Conservation (phyloP, 2,113 vertebrate genomes). For the Clarias batrachus region DNA sequence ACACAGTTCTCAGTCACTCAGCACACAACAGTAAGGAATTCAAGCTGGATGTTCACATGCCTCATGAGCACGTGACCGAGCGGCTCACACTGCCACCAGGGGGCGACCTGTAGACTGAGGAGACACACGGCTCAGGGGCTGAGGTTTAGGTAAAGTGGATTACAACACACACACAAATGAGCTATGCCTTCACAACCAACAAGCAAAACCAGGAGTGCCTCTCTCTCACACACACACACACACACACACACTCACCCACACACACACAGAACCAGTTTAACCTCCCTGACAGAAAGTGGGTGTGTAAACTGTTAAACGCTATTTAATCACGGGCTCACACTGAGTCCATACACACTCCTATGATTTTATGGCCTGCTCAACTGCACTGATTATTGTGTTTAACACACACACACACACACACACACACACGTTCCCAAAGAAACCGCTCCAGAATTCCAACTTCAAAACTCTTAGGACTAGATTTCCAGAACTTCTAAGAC, state of each 20-base stretch:
- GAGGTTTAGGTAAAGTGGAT: background rate
- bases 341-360: background rate
- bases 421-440: background rate
- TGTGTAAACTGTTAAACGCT: background rate
- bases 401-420: background rate
- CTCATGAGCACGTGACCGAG: background rate
- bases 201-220: constrained; percentile 6
- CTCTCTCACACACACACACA: background rate
- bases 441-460: background rate
- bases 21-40: background rate
- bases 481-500: background rate
- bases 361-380: background rate
- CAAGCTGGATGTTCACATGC: background rate
- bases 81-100: background rate
- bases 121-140: background rate
- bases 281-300: background rate
- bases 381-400: background rate
- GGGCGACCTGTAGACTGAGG: background rate
- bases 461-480: too few species aligned
- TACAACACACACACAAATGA: constrained; percentile 23
- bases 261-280: constrained; percentile 26
- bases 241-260: background rate
- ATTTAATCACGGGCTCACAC: background rate
- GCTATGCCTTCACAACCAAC: constrained; percentile 8
- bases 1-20: background rate